Conservation (phyloP, 2,113 vertebrate genomes). For the Anhinga anhinga region DNA sequence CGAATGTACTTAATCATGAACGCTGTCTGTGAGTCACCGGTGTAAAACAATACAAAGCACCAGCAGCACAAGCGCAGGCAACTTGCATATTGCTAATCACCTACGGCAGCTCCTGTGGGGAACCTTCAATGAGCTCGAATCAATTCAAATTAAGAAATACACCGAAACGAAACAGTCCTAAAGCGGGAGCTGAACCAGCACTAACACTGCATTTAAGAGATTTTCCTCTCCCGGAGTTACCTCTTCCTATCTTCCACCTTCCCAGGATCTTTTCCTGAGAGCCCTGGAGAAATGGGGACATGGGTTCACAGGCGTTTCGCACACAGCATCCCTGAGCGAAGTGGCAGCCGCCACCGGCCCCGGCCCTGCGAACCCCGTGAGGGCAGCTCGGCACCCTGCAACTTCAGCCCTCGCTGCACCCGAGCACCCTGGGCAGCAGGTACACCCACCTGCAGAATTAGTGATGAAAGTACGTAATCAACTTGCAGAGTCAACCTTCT, state of each 20-base stretch:
- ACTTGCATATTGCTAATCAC: background rate
- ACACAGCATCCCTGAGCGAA: rapidly evolving
- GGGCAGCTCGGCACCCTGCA: background rate
- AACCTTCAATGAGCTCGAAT: background rate
- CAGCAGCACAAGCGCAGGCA: background rate
- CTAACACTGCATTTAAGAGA: background rate
- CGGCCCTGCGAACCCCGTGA: background rate
- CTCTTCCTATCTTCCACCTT: background rate
- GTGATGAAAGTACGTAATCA: rapidly evolving
- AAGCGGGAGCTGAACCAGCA: background rate
- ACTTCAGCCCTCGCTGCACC: background rate
- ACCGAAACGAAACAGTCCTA: background rate
- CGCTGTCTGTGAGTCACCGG: background rate
- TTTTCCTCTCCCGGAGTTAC: background rate
- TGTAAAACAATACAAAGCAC: background rate
- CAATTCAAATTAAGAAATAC: background rate
- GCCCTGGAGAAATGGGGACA: background rate
- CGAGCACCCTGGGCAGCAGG: background rate
- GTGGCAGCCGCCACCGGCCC: rapidly evolving
- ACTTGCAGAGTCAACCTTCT: background rate
- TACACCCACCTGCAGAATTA: background rate
- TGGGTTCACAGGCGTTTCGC: rapidly evolving
- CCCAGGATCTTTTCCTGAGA: background rate
- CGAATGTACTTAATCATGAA: background rate
- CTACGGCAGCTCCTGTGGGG: background rate